Base-by-base conservation (phyloP, 2,888 invertebrate species). In the Microdon myrmicae region DNA sequence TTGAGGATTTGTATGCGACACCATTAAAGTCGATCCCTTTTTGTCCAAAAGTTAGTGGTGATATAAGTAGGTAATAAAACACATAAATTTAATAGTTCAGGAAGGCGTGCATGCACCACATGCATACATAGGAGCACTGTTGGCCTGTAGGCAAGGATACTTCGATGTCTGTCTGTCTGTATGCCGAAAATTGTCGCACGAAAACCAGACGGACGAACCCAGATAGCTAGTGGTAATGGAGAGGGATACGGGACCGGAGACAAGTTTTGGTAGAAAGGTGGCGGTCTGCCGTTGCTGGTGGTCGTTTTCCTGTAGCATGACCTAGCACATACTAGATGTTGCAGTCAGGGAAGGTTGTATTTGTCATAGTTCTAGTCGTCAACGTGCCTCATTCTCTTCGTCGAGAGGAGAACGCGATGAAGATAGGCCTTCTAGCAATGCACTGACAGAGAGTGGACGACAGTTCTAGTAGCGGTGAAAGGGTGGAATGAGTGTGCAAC, bases 21-120 rank as follows among this genome's bases (percentile, higher is more conserved):
- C 51, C 51, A 64, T 53, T 64, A 64, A 64, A 58, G 64, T 51
- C 58, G 43, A 53, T 47, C 47, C 47, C 47, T 64, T 54, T 58
- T 64, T 53, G 58, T 37, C 64, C 41, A 58, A 58, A 51, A 47
- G 41, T n/a, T n/a, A n/a, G 56, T 64, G 45, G 61, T 56, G 61
- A 47, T 56, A 64, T 64, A 64, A 64, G 58, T 64, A 64, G 64
- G 64, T 64, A 64, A 64, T 64, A 64, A 64, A 64, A 64, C 64
- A 64, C 64, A 58, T 64, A 53, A 64, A 64, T 64, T 64, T 64
- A 64, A 64, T 64, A 64, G 64, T 64, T 64, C 64, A 64, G 64
- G 64, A 64, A 64, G 64, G 64, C 64, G 58, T 64, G 58, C 53
- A 58, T 58, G 51, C 51, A 38, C 37, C 29, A 45, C 35, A 60